These are phyloP conservation scores for Trachops cirrhosus DNA, from an alignment of 2,797 vertebrate genomes.

Conservation along the genomic window DNA sequence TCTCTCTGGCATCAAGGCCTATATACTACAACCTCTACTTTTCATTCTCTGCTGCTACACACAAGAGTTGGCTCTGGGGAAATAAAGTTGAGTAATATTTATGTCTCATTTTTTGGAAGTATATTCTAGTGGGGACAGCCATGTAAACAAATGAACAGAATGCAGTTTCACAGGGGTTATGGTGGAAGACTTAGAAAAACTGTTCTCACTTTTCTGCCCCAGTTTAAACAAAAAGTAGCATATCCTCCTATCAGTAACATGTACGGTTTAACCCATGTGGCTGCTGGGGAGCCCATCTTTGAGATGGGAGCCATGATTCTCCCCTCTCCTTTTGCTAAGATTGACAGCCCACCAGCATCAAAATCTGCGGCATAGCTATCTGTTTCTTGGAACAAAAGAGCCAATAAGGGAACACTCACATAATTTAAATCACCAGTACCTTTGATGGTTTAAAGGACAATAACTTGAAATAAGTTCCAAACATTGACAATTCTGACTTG, in stretches of 20 bases:
- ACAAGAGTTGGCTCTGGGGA: background rate
- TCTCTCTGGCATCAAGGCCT: background rate
- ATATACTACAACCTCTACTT: background rate
- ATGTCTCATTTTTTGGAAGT: background rate
- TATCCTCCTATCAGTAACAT: background rate
- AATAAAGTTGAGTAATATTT: background rate
- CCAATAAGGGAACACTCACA: background rate
- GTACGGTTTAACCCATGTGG: background rate
- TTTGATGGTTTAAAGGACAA: background rate
- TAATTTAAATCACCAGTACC: background rate
- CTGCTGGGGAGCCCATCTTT: background rate
- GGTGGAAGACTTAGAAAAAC: background rate
- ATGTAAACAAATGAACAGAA: background rate
- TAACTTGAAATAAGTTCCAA: background rate
- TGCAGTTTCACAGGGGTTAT: background rate
- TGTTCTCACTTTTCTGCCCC: background rate
- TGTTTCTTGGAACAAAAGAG: background rate
- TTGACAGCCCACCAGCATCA: background rate
- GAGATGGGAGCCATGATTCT: no score
- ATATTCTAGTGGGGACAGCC: background rate
- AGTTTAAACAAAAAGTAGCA: background rate
- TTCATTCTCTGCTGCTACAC: background rate
- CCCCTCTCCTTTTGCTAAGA: background rate
- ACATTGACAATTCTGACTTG: background rate
- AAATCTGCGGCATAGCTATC: background rate